Conservation (phyloP, 2,113 vertebrate species). For the Amphiprion percula region DNA sequence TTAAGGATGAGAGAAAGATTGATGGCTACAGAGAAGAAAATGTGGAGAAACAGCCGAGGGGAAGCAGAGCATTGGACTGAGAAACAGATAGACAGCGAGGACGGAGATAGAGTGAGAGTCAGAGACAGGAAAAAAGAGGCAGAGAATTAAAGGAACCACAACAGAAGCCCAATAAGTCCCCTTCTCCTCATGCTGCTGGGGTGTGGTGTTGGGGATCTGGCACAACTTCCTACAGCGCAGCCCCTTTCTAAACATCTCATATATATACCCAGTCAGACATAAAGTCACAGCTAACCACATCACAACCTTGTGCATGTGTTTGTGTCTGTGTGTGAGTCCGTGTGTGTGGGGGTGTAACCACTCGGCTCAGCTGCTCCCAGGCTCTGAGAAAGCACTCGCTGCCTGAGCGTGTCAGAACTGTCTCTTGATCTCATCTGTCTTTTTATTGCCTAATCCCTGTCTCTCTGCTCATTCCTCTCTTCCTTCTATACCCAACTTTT, state of each 20-base stretch:
- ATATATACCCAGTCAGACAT: conserved; percentile 70
- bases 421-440: conserved; percentile 78
- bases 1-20: conserved; percentile 49
- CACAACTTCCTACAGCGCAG: conserved; percentile 70
- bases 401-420: conserved; percentile 68
- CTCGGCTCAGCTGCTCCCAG: conserved; percentile 69
- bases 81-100: conserved; percentile 58
- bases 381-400: conserved; percentile 63
- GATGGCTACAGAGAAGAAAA: conserved; percentile 56
- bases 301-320: conserved; percentile 53
- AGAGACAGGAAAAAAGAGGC: conserved; percentile 36
- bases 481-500: conserved; percentile 15
- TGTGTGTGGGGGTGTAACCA: conserved; percentile 49
- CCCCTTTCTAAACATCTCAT: conserved; percentile 72
- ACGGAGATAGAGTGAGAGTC: conserved; percentile 64
- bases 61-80: conserved; percentile 62
- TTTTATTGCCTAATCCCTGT: conserved; percentile 74
- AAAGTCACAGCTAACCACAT: conserved; percentile 76
- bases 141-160: conserved; percentile 78
- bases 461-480: conserved; percentile 34
- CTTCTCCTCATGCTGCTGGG: conserved; percentile 66
- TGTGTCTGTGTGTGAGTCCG: conserved; percentile 17
- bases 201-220: conserved; percentile 74
- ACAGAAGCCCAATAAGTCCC: conserved; percentile 75
- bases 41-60: conserved; percentile 49